A percentile compares a stretch with the other conserved stretches of the same genome.
phyloP scores from a whole-genome alignment of 2,888 invertebrate genomes.

The Latheticus oryzae region DNA sequence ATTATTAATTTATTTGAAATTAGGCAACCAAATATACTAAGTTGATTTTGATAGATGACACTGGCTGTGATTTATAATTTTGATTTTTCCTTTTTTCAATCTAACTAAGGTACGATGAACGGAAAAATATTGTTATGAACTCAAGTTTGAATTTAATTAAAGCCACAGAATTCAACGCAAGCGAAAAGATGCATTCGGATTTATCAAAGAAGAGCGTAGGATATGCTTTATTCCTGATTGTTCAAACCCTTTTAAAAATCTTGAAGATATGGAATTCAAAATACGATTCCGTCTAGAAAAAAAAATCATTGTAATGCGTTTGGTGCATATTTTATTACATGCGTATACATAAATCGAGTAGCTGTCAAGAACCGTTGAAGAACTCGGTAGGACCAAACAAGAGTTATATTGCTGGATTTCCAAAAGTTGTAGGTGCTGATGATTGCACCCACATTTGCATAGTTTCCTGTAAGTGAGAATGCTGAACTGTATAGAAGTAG shows the following conservation, averaged over 20 bases:
- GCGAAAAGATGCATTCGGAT: no score
- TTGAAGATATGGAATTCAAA: conserved; percentile 18
- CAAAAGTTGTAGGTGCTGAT: conserved; percentile 14
- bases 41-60: no score
- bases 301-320: conserved; percentile 11
- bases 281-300: conserved; percentile 16
- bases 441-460: conserved; percentile 34
- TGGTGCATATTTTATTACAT: conserved; percentile 9
- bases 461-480: conserved; percentile 24
- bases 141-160: no score
- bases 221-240: conserved; percentile 4
- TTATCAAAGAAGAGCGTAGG: no score
- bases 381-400: not conserved
- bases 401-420: conserved; percentile 12
- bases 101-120: no score
- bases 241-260: not conserved
- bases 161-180: no score
- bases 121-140: no score
- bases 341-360: conserved; percentile 6
- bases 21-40: no score
- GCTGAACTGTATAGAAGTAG: conserved; percentile 27
- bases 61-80: no score
- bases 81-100: no score
- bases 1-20: no score
- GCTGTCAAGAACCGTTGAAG: conserved; percentile 11